These are phyloP conservation scores for Timema cristinae DNA, from an alignment of 2,888 invertebrate genomes.

Conservation along the genomic window DNA sequence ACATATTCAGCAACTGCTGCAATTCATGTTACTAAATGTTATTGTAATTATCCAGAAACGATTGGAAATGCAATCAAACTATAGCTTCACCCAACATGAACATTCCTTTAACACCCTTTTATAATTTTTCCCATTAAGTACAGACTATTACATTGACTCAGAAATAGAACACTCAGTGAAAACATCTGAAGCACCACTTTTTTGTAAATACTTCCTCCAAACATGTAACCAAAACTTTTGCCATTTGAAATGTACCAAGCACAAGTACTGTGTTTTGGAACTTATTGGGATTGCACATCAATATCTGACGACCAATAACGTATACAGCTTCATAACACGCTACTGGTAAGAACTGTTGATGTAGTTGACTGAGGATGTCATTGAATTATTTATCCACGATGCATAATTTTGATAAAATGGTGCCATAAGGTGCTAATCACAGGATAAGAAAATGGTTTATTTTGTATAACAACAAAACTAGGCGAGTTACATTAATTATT, in stretches of 20 bases:
- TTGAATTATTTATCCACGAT: not conserved
- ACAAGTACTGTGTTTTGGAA: not conserved
- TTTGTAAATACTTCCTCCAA: constrained; percentile 1
- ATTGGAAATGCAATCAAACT: not conserved
- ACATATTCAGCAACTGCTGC: constrained; percentile 8
- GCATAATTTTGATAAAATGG: too few species aligned
- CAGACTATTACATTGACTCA: not conserved
- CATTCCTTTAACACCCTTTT: constrained; percentile 10
- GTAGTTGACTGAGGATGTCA: not conserved
- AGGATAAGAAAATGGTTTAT: too few species aligned
- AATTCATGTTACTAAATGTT: not conserved
- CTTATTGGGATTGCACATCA: not conserved
- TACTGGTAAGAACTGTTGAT: not conserved
- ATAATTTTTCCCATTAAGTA: constrained; percentile 3
- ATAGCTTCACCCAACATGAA: constrained; percentile 1
- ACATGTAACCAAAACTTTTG: not conserved
- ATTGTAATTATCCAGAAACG: not conserved
- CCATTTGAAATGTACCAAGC: not conserved
- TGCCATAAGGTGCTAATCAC: too few species aligned
- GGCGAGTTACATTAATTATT: too few species aligned
- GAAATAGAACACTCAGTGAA: not conserved
- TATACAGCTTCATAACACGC: not conserved
- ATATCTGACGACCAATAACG: not conserved
- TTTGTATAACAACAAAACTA: too few species aligned
- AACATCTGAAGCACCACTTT: not conserved